Evolutionary conservation across 2,888 invertebrate genomes (phyloP), one percentile per base, ranked within the genome.

Genomic region (Xestobium rufovillosum): DNA sequence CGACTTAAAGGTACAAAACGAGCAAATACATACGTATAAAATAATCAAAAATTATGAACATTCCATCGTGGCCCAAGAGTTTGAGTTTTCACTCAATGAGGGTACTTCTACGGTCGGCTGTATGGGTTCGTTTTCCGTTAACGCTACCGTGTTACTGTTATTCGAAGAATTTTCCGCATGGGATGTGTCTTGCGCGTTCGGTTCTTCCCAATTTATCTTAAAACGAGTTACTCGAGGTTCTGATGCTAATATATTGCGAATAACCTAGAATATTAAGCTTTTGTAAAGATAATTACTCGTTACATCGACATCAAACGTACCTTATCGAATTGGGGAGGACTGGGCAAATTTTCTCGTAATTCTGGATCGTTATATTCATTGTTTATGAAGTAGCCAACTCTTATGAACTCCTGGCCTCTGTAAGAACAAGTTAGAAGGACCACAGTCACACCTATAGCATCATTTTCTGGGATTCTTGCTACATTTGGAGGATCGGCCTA

Each of bases 341-440:
- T 72, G 4, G 98, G 97, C 3, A 95, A 92, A 63, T 91, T 95
- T 63, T 97, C 96, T 32, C 85, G 76, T 48, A 97, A 67, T 57
- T 97, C 96, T 0, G 85, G 84, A 53, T 96, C 95, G 3, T 75
- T 78, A 59, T 98, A 98, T 60, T 96, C 96, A 59, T 96, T 97
- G 60, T 96, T 96, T 38, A 98, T 96, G 61, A 96, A 98, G 65
- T 97, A 99, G 2, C 97, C 98, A 2, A 98, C 94, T 41, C 97
- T 75, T 2, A 97, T 92, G 63, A 98, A 98, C 66, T 96, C 96
- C 60, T 87, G 94, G 4, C 63, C 61, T 48, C 87, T 71, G 60
- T 96, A 97, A 0, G 90, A 89, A 66, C 96, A 96, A 2, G 95
- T 95, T 31, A 98, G 69, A 10, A 98, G 69, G 0, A 98, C 91